Evolutionary conservation across 2,888 invertebrate species (phyloP).

Genomic region (Phymatocera aterrima): DNA sequence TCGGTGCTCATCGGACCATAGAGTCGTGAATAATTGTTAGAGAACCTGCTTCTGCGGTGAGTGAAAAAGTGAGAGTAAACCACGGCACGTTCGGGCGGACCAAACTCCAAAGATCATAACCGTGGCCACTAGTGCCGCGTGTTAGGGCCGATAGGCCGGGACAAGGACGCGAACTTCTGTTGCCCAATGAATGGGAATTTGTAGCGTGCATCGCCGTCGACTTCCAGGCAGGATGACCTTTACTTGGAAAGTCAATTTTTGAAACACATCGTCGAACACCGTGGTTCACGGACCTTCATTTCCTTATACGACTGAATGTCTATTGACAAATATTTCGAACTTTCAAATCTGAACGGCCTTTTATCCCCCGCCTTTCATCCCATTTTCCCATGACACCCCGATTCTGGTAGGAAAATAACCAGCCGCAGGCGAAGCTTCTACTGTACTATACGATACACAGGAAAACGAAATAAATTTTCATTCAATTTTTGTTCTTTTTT

Average conservation of each 20-base stretch:
- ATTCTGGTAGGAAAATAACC: neutral
- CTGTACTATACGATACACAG: too few relatives aligned
- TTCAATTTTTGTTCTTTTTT: neutral
- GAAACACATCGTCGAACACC: too few relatives aligned
- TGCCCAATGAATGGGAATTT: constrained; percentile 41
- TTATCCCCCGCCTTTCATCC: too few relatives aligned
- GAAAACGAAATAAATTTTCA: neutral
- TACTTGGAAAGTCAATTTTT: neutral
- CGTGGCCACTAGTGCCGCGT: neutral
- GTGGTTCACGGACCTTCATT: too few relatives aligned
- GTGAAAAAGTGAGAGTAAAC: constrained; percentile 39
- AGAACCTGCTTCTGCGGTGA: constrained; percentile 10
- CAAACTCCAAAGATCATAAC: constrained; percentile 43
- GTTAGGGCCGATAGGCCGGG: constrained; percentile 27
- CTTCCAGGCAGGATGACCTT: neutral
- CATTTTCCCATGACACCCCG: neutral
- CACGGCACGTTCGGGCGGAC: constrained; percentile 20
- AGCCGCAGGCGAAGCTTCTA: constrained; percentile 3
- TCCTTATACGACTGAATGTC: too few relatives aligned
- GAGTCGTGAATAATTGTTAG: constrained; percentile 4
- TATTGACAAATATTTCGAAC: too few relatives aligned
- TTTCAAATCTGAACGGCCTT: too few relatives aligned
- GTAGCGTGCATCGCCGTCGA: neutral
- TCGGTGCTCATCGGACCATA: neutral
- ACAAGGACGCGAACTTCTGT: constrained; percentile 39